Evolutionary conservation across 1,140 invertebrate species (phyloP), one percentile per base, ranked within the genome.

Genomic region (Bursaphelenchus mucronatus): DNA sequence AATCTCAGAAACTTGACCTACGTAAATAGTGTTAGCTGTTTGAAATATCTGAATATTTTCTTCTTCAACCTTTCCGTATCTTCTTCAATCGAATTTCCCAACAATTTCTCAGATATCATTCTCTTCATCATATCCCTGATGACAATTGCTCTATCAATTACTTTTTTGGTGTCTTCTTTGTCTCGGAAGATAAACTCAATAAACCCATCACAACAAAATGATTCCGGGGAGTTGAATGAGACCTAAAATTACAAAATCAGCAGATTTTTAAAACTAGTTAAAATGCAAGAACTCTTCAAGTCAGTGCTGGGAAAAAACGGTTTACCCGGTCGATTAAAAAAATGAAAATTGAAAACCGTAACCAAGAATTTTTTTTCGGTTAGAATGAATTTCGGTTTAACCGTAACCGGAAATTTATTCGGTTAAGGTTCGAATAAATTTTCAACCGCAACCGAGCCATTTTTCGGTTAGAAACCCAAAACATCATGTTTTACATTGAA

Each of bases 201-300:
- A 56, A 73, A 73, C 11, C 68, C 72, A 55, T 73, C 71, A 53
- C 71, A 73, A n/a, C 50, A 57, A 39, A 73, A 40, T 9, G 51
- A 40, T 10, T 21, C 46, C 10, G 43, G 11, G n/a, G 43, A 49
- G 40, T 39, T 40, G 17, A 44, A 21, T 17, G 66, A 58, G 11
- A 72, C 57, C 70, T 71, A 61, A 61, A 74, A n/a, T 21, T 10
- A 9, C 56, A 21, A 1, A 21, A 56, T 56, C 46, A 17, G n/a
- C 17, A 40, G 59, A 55, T 56, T 40, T 63, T 15, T 41, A 58
- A 43, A 61, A 17, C 19, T 44, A 58, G 30, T 15, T 21, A 13
- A 19, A 13, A 10, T 15, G 15, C 19, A 13, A n/a, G 19, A 61
- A 61, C 64, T n/a, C 54, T 39, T 51, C 41, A 30, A 54, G 54